Evolutionary conservation across 2,888 invertebrate species (phyloP), one percentile per base, ranked within the genome.

Genomic region (Acanthopleura granulata): DNA sequence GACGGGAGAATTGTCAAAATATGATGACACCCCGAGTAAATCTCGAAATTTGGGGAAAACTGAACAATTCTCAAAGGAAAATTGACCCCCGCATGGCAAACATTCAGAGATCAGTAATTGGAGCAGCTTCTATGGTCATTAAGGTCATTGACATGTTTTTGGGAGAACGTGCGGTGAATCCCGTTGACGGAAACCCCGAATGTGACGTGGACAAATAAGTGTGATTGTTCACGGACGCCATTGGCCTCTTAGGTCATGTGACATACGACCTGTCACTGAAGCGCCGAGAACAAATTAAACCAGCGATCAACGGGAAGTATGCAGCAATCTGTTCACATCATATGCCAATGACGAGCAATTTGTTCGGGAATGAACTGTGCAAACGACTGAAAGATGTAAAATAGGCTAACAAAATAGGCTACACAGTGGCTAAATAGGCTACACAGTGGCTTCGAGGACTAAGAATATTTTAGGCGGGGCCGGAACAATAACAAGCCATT

Each of bases 221-320:
- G 14, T 14, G 40, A 1, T 40, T 27, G 18, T 71, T 71, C 4
- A 71, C 71, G 16, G 50, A 71, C 18, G 71, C 71, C 25, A 71
- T 49, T 49, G 71, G 50, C 71, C 50, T 71, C n/a, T 40, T 71
- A 27, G n/a, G 71, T 30, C n/a, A n/a, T n/a, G n/a, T n/a, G n/a
- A n/a, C 71, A 71, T 71, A 49, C n/a, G 18, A 71, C 40, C 1
- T 71, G 49, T 14, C 40, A 71, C n/a, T 71, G n/a, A 71, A 9
- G 25, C 71, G 71, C 14, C 71, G 71, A 16, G 49, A 71, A 15
- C 49, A 16, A 18, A 49, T 71, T 14, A 40, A 49, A 49, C 71
- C 71, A 6, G 50, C 50, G 15, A 4, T 71, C 18, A 71, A 30
- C 49, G 49, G 25, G 49, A 49, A 49, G 25, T 71, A 71, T 49